Conservation (phyloP, 1,140 invertebrate genomes). For the Lordiphosa clarofinis region DNA sequence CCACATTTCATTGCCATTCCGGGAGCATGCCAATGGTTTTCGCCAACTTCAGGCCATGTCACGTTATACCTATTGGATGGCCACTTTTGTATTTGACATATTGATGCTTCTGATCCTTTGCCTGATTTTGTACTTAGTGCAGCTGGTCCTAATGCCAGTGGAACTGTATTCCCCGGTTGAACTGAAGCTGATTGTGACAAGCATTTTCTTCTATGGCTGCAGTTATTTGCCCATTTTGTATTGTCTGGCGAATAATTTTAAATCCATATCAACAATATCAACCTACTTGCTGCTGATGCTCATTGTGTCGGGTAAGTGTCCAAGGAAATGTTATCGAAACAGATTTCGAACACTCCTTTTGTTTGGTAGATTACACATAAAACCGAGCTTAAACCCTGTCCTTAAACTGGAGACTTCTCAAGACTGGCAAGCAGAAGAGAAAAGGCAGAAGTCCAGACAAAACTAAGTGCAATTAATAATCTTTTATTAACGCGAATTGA, state of each 20-base stretch:
- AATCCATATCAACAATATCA: conserved; percentile 72
- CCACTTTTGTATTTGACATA: conserved; percentile 57
- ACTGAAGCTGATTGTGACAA: conserved; percentile 33
- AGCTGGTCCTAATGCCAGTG: conserved; percentile 48
- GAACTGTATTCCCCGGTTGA: conserved; percentile 53
- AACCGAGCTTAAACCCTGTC: too few species aligned
- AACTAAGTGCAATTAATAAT: too few species aligned
- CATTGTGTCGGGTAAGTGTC: conserved; percentile 63
- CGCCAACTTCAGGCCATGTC: conserved; percentile 70
- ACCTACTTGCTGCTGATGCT: conserved; percentile 71
- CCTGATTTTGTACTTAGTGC: conserved; percentile 22
- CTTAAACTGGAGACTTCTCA: too few species aligned
- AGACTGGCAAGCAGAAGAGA: too few species aligned
- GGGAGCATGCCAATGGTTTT: conserved; percentile 67
- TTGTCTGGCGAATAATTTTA: conserved; percentile 59
- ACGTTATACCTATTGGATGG: conserved; percentile 55
- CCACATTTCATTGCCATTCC: conserved; percentile 65
- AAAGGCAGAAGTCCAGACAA: too few species aligned
- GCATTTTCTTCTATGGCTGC: conserved; percentile 68
- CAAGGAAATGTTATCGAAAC: background rate
- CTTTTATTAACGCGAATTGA: too few species aligned
- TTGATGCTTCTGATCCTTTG: conserved; percentile 42
- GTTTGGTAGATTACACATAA: background rate
- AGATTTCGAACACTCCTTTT: background rate
- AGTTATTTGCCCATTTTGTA: conserved; percentile 73